These are phyloP conservation scores for Macrophya alboannulata DNA, from an alignment of 2,888 invertebrate species.

Conservation along the genomic window DNA sequence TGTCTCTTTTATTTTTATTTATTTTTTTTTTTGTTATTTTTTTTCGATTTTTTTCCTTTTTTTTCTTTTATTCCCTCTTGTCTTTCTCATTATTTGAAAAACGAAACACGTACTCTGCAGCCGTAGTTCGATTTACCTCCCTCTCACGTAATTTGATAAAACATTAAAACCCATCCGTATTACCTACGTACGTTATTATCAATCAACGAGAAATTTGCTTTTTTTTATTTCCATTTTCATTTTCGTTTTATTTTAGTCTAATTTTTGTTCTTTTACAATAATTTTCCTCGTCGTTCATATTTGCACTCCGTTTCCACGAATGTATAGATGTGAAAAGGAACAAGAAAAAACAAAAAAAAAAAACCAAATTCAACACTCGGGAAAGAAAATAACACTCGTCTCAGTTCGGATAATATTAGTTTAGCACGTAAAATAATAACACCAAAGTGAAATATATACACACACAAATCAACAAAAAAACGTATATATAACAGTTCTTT, in stretches of 20 bases:
- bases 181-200: background rate
- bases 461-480: background rate
- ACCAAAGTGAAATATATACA: background rate
- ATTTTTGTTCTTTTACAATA: background rate
- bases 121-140: background rate
- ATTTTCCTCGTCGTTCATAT: background rate
- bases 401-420: background rate
- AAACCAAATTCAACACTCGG: background rate
- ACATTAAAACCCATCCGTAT: slow-evolving; percentile 15
- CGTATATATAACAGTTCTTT: background rate
- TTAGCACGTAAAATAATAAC: background rate
- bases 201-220: slow-evolving; percentile 7
- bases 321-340: background rate
- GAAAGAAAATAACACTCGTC: background rate
- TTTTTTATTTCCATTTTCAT: background rate
- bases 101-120: slow-evolving; percentile 38
- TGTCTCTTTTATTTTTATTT: background rate
- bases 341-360: background rate
- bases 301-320: background rate
- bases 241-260: background rate
- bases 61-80: background rate
- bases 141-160: slow-evolving; percentile 32
- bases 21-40: background rate
- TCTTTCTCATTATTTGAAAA: background rate
- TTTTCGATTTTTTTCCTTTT: background rate